phyloP scores from a whole-genome alignment of 2,113 vertebrate genomes.

The Eidolon helvum region DNA sequence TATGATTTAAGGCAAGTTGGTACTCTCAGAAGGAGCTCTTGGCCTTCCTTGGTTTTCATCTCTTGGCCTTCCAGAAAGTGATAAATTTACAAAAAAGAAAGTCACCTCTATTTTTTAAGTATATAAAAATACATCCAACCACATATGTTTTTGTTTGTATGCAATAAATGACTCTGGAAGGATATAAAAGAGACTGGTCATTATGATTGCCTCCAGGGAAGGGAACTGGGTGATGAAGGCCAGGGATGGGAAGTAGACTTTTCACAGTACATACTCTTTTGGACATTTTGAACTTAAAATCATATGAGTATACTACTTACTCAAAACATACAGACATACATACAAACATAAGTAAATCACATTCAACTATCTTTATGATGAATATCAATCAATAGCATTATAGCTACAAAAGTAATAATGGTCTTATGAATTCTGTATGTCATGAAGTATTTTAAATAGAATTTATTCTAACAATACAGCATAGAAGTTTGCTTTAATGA shows the following conservation, averaged over 20 bases:
- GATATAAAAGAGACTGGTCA: not conserved
- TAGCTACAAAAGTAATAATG: not conserved
- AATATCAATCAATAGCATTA: not conserved
- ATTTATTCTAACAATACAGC: constrained; percentile 2
- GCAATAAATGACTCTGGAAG: not conserved
- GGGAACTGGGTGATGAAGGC: not conserved
- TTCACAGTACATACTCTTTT: not conserved
- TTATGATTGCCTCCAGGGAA: not conserved
- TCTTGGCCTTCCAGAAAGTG: not conserved
- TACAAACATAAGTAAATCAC: not conserved
- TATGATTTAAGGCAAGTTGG: not conserved
- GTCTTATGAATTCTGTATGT: not conserved
- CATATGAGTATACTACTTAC: not conserved
- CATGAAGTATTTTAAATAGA: constrained; percentile 5
- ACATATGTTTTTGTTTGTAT: not conserved
- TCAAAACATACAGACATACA: not conserved
- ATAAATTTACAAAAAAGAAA: not conserved
- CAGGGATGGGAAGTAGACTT: not conserved
- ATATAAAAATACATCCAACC: not conserved
- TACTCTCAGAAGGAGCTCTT: not conserved
- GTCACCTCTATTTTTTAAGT: not conserved
- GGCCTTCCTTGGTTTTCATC: not conserved
- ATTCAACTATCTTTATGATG: not conserved
- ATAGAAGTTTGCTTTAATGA: not conserved
- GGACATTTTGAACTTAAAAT: not conserved